These are phyloP conservation scores for Xenopus petersii DNA, from an alignment of 2,797 vertebrate species.

Conservation along the genomic window DNA sequence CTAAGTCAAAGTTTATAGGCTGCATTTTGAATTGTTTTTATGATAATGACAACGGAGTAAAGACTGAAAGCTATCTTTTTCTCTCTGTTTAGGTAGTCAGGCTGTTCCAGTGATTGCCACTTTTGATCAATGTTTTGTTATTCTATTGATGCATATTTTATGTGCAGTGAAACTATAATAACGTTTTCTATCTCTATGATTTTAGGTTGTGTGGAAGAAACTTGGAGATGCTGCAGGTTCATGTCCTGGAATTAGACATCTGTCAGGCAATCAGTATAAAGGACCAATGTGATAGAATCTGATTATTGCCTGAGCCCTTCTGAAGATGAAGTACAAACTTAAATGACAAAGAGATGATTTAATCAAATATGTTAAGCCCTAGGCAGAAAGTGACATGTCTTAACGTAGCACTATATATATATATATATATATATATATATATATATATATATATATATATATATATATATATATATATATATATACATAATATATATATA, in stretches of 20 bases:
- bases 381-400: constrained; percentile 36
- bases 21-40: neutral
- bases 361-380: constrained; percentile 30
- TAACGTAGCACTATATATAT: too few species aligned
- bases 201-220: constrained; percentile 78
- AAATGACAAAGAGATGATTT: constrained; percentile 45
- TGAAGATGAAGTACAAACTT: constrained; percentile 36
- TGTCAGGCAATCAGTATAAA: constrained; percentile 75
- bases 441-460: too few species aligned
- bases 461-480: too few species aligned
- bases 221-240: constrained; percentile 81
- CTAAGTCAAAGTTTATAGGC: neutral
- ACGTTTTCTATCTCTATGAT: constrained; percentile 11
- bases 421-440: too few species aligned
- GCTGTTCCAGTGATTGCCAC: too few species aligned
- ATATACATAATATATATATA: too few species aligned
- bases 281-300: constrained; percentile 67
- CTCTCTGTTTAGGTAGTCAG: too few species aligned
- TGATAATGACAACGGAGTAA: neutral
- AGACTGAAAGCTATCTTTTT: too few species aligned
- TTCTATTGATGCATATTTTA: too few species aligned
- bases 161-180: neutral
- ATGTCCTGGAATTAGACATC: constrained; percentile 79
- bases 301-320: constrained; percentile 36
- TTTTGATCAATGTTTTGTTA: too few species aligned